These are phyloP conservation scores for Augochlorella aurata DNA, from an alignment of 2,888 invertebrate species.

Conservation along the genomic window DNA sequence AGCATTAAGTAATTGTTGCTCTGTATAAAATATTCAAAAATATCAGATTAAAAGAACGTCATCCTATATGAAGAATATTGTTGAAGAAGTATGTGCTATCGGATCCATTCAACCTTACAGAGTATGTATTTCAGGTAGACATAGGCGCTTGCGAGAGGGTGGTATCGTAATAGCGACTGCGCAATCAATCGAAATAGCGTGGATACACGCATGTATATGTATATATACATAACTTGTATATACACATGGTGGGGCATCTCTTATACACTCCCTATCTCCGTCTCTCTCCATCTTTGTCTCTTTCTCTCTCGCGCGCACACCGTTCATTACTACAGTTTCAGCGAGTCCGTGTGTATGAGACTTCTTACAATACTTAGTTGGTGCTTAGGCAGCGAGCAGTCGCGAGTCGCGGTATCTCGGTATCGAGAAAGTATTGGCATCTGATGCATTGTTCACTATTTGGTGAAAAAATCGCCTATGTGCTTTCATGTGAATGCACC, in stretches of 20 bases:
- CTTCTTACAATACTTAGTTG: slow-evolving; percentile 19
- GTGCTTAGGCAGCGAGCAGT: slow-evolving; percentile 16
- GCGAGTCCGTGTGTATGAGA: slow-evolving; percentile 38
- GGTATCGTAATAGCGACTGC: slow-evolving; percentile 55
- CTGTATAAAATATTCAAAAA: not conserved
- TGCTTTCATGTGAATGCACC: slow-evolving; percentile 40
- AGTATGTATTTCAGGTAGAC: slow-evolving; percentile 2
- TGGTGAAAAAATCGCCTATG: slow-evolving; percentile 16
- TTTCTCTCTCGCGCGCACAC: slow-evolving; percentile 27
- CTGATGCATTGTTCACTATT: not conserved
- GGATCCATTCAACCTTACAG: not conserved
- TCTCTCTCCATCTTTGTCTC: not conserved
- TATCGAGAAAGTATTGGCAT: slow-evolving; percentile 24
- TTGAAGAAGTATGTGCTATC: not conserved
- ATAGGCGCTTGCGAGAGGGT: slow-evolving; percentile 27
- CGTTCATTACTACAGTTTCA: slow-evolving; percentile 31
- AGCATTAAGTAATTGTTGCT: not conserved
- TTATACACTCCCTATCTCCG: not conserved
- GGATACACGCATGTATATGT: slow-evolving; percentile 1
- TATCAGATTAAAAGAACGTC: not conserved
- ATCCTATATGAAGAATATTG: not conserved
- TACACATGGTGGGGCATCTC: slow-evolving; percentile 31
- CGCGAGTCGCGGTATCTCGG: not conserved
- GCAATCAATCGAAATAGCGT: slow-evolving; percentile 58
- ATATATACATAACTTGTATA: not conserved